Evolutionary conservation across 2,888 invertebrate genomes (phyloP), one percentile per base, ranked within the genome.

Genomic region (Furcula furcula): DNA sequence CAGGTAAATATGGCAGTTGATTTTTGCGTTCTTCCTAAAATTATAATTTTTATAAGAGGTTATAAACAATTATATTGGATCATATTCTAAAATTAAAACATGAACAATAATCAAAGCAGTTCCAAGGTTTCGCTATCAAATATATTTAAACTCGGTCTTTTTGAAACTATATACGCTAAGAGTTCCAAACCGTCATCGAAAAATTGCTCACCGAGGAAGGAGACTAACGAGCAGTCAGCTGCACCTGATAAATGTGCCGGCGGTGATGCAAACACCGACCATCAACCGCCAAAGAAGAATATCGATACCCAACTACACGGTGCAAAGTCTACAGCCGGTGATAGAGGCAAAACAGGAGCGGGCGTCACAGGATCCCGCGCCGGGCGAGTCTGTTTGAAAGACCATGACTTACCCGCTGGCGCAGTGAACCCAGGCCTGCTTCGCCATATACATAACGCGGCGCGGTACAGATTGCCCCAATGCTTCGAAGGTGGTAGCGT

Each of bases 401-500:
- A 65, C 3, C 43, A 63, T 0, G 69, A 64, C 21, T 55, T 84
- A 0, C 85, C 85, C 0, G 35, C 48, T 2, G 74, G 86, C 7
- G 81, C 84, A 0, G 26, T 20, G 1, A 70, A 84, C 33, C 88
- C 88, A 0, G 88, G 88, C 2, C 68, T 88, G 1, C 64, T 88
- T 4, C 72, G 88, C 1, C 72, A 86, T 46, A 78, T 88, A 38
- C 88, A 88, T 42, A 85, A 83, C 45, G 79, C 82, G 2, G 81
- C 88, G 0, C 74, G 86, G 12, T 76, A 79, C 46, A 63, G 86
- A 39, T 45, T 78, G 43, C 90, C 79, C 18, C 91, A 87, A 53
- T 89, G 89, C 48, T 89, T 89, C 38, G 88, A 89, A 58, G 89
- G 89, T 13, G 87, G 73, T 9, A 64, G 59, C 42, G 65, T 88